phyloP scores from a whole-genome alignment of 2,888 invertebrate species.

The Polyommatus iphigenia region DNA sequence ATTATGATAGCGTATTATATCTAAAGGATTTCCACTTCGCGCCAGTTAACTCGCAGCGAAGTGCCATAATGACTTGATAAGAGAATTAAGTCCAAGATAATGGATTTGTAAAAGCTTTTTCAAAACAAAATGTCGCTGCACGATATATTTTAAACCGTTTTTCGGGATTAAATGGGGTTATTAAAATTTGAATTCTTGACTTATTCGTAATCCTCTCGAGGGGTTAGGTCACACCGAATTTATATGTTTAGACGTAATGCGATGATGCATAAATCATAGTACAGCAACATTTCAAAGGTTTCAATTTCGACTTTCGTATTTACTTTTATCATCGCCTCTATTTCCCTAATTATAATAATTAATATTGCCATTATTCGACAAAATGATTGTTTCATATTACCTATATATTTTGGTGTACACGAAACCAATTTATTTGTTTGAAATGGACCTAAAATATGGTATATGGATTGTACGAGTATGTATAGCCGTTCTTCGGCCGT shows the following conservation, averaged over 20 bases:
- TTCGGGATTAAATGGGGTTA: not conserved
- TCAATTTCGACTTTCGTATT: too few species aligned
- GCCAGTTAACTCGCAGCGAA: constrained; percentile 1
- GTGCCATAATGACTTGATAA: constrained; percentile 17
- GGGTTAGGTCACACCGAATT: not conserved
- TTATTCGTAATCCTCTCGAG: not conserved
- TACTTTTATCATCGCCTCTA: too few species aligned
- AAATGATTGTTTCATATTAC: too few species aligned
- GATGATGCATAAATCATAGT: too few species aligned
- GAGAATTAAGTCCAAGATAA: constrained; percentile 19
- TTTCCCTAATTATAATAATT: too few species aligned
- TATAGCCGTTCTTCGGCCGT: not conserved
- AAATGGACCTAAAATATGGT: too few species aligned
- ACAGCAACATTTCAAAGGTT: too few species aligned
- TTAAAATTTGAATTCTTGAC: constrained; percentile 3
- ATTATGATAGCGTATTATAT: constrained; percentile 27
- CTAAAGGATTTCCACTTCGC: constrained; percentile 16
- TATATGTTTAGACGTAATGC: too few species aligned
- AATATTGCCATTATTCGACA: too few species aligned
- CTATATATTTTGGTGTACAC: too few species aligned
- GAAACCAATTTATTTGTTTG: too few species aligned
- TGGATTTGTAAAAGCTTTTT: constrained; percentile 1
- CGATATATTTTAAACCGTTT: not conserved
- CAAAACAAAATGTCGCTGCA: not conserved
- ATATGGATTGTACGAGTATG: too few species aligned